Percentiles rank a stretch among this genome's conserved stretches.
phyloP scores from a whole-genome alignment of 2,113 vertebrate species.

The Enhydra lutris region DNA sequence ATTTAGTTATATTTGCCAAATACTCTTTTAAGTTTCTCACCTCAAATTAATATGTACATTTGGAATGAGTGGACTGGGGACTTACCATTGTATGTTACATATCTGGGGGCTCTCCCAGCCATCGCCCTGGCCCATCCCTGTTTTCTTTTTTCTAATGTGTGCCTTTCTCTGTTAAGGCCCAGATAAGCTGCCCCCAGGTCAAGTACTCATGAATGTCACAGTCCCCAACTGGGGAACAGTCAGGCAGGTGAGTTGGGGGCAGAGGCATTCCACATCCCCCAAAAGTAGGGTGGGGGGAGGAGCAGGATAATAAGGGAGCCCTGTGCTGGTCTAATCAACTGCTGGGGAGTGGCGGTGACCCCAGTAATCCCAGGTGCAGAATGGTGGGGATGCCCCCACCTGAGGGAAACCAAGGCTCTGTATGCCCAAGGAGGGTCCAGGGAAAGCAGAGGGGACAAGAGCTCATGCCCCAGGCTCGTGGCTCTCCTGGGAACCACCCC shows the following conservation, averaged over 20 bases:
- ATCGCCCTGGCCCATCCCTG: background rate
- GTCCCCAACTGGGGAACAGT: background rate
- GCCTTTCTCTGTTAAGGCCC: slow-evolving; percentile 75
- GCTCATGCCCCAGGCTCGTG: slow-evolving; percentile 1
- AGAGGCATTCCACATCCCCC: background rate
- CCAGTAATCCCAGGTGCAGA: background rate
- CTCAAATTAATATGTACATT: background rate
- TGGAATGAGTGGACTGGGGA: background rate
- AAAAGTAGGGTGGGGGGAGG: background rate
- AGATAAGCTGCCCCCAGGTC: slow-evolving; percentile 65
- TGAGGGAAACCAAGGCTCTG: background rate
- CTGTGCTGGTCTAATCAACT: slow-evolving; percentile 59
- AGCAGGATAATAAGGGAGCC: background rate
- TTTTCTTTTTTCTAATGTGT: background rate
- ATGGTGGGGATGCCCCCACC: background rate
- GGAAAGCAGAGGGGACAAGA: background rate
- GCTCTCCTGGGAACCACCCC: background rate
- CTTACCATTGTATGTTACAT: background rate
- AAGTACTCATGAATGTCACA: slow-evolving; percentile 47
- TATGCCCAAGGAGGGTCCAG: background rate
- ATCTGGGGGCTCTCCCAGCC: background rate
- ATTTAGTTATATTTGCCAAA: background rate
- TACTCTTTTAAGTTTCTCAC: background rate
- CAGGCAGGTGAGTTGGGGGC: background rate
- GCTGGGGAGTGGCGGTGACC: background rate